Percentiles rank a stretch among this genome's conserved stretches.
phyloP scores from a whole-genome alignment of 2,888 invertebrate genomes.

The Thereva unica region DNA sequence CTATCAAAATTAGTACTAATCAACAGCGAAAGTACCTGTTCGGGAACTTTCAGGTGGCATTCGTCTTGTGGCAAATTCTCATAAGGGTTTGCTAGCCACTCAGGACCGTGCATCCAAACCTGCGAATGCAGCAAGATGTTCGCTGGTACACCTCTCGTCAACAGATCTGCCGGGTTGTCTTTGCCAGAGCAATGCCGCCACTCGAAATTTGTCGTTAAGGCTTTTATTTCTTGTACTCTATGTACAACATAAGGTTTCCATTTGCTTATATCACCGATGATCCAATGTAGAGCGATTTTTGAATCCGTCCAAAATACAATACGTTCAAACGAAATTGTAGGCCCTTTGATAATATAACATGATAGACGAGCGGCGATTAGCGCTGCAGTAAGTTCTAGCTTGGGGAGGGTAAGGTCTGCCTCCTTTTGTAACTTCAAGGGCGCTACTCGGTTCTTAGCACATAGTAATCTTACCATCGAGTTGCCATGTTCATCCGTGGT shows the following conservation, averaged over 20 bases:
- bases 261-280: constrained; percentile 24
- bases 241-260: constrained; percentile 36
- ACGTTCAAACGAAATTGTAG: constrained; percentile 12
- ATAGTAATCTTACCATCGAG: constrained; percentile 21
- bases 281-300: constrained; percentile 33
- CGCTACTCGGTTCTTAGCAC: constrained; percentile 32
- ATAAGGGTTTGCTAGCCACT: constrained; percentile 1
- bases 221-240: constrained; percentile 36
- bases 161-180: constrained; percentile 31
- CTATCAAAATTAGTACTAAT: neutral
- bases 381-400: constrained; percentile 25
- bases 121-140: constrained; percentile 14
- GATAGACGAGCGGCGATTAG: constrained; percentile 25
- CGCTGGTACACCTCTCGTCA: constrained; percentile 32
- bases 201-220: constrained; percentile 5
- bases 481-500: neutral
- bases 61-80: neutral
- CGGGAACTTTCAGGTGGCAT: neutral
- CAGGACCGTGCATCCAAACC: constrained; percentile 31
- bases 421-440: constrained; percentile 19
- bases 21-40: neutral
- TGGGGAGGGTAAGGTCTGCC: constrained; percentile 24
- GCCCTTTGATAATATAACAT: constrained; percentile 8
- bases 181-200: constrained; percentile 36
- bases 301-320: constrained; percentile 30